Evolutionary conservation across 2,888 invertebrate species (phyloP), one percentile per base, ranked within the genome.

Genomic region (Macropis europaea): DNA sequence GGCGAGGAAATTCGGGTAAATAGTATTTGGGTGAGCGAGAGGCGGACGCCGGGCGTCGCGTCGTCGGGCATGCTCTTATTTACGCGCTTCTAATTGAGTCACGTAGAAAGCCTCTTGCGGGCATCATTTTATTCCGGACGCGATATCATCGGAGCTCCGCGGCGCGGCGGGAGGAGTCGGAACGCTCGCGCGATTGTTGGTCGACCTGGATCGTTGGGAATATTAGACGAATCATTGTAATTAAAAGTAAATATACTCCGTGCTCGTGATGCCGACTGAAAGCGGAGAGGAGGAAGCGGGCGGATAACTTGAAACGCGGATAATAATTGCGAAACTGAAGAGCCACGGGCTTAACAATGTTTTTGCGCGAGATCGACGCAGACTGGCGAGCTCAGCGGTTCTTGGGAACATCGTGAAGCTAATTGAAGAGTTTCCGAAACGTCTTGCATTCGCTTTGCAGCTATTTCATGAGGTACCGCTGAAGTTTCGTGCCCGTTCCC

Each of bases 171-270:
- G 48, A 17, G 50, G 30, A 38, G 26, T 5, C 28, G 48, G 32
- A 13, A 52, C 17, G n/a, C 13, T 22, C 9, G 1, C 19, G 60
- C 42, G 11, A 63, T 63, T 17, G 30, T 43, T 38, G 19, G 7
- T 24, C 50, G 56, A 59, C n/a, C 45, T 34, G 38, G 40, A 34
- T 62, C 42, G 43, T 43, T 26, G 38, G 32, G 43, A 56, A 56
- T 38, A 60, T 60, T 60, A 57, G 57, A 52, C 50, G 52, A 50
- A 36, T 60, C 60, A 19, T 54, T 61, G 53, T 68, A 73, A 76
- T 76, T 73, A 68, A 76, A 76, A 19, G 57, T 48, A 57, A 68
- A 63, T 36, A 72, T 43, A 62, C 11, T 48, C 19, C 34, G 26
- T 15, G 50, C 22, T n/a, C 48, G 40, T 9, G 15, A n/a, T 2